Percentiles rank a stretch among this genome's conserved stretches.
These are phyloP conservation scores for Psittacara wagleri DNA, from an alignment of 2,113 vertebrate species.

Conservation along the genomic window DNA sequence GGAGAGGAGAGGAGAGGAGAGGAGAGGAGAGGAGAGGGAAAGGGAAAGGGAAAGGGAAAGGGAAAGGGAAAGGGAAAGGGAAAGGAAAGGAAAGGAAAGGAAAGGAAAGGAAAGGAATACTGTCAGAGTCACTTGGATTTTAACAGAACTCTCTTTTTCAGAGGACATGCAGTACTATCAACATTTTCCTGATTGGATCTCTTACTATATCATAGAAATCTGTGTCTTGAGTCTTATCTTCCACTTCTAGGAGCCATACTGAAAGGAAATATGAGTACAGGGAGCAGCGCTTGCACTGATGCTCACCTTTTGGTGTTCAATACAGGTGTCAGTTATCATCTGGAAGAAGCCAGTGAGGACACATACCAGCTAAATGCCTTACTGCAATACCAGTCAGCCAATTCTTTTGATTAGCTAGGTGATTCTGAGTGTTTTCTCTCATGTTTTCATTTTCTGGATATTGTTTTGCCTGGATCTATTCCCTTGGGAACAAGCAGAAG, in stretches of 20 bases:
- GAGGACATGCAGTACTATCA: background rate
- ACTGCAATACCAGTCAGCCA: background rate
- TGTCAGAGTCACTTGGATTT: background rate
- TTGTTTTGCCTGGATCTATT: background rate
- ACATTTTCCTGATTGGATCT: background rate
- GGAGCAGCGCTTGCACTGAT: background rate
- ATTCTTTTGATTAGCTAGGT: background rate
- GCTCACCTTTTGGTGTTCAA: background rate
- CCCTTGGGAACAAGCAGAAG: background rate
- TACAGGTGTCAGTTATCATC: background rate
- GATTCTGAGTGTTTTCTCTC: background rate
- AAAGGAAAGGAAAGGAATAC: background rate
- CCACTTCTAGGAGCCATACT: background rate
- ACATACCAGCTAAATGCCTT: background rate
- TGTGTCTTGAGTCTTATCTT: background rate
- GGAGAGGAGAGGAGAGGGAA: no score
- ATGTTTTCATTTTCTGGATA: background rate
- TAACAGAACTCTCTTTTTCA: background rate
- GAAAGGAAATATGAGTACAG: conserved; percentile 13
- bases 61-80: background rate
- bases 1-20: no score
- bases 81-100: no score
- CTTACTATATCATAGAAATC: background rate
- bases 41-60: no score
- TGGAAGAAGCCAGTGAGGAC: background rate